phyloP scores from a whole-genome alignment of 2,888 invertebrate species.

The Hypomecis atomaria region DNA sequence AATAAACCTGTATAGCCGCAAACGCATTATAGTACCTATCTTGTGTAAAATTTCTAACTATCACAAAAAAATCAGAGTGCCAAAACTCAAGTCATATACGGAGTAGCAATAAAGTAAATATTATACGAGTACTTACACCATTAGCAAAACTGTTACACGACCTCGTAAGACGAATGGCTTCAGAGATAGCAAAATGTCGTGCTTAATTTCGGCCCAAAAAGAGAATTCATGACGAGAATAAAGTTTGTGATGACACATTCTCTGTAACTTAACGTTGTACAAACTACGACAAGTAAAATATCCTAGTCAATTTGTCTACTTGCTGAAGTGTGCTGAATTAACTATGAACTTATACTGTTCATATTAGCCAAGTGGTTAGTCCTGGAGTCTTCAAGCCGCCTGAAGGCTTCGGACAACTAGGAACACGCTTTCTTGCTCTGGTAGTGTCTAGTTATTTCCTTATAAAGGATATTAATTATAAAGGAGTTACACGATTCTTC shows the following conservation, averaged over 20 bases:
- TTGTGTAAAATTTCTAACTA: no score
- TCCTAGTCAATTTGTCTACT: conserved; percentile 5
- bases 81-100: neutral
- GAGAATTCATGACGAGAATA: conserved; percentile 13
- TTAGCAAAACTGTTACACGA: conserved; percentile 10
- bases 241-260: conserved; percentile 7
- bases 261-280: conserved; percentile 4
- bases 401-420: no score
- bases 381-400: no score
- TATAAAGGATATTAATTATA: neutral
- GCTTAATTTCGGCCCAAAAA: conserved; percentile 2
- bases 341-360: no score
- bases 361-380: no score
- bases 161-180: conserved; percentile 2
- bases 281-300: conserved; percentile 5
- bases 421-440: neutral
- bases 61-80: neutral
- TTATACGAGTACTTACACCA: neutral
- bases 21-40: no score
- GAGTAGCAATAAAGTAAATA: neutral
- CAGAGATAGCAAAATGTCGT: neutral
- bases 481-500: neutral
- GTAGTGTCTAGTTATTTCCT: neutral
- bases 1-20: no score
- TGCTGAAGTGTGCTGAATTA: neutral